phyloP scores from a whole-genome alignment of 2,888 invertebrate species.

The Thymelicus acteon region DNA sequence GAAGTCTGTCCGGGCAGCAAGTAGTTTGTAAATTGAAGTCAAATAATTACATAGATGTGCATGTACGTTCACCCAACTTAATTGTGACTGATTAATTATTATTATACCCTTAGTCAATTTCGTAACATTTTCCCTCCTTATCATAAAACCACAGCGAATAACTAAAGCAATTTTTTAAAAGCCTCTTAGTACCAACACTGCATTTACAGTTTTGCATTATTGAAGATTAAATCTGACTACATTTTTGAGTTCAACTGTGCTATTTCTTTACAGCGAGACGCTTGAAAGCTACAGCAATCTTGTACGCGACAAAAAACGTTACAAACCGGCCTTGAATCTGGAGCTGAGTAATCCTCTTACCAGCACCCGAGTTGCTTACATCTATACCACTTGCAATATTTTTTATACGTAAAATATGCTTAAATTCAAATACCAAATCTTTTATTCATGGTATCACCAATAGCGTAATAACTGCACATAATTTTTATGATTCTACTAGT shows the following conservation, averaged over 20 bases:
- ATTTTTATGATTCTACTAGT: too few species aligned
- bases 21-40: too few species aligned
- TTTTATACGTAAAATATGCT: neutral
- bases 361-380: slow-evolving; percentile 47
- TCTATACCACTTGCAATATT: slow-evolving; percentile 27
- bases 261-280: slow-evolving; percentile 25
- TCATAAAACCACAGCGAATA: too few species aligned
- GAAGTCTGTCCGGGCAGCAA: too few species aligned
- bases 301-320: slow-evolving; percentile 16
- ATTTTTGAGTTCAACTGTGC: slow-evolving; percentile 4
- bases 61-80: too few species aligned
- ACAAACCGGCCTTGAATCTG: slow-evolving; percentile 15
- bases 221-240: slow-evolving; percentile 7
- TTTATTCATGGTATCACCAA: too few species aligned
- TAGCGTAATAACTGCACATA: too few species aligned
- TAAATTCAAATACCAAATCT: too few species aligned
- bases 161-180: neutral
- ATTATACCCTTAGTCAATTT: too few species aligned
- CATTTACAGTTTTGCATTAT: slow-evolving; percentile 12
- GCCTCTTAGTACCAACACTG: neutral
- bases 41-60: too few species aligned
- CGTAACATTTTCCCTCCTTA: too few species aligned
- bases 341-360: slow-evolving; percentile 50
- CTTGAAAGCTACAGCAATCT: slow-evolving; percentile 26
- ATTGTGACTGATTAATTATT: too few species aligned